Conservation (phyloP, 2,797 vertebrate species). For the Peromyscus melanophrys region DNA sequence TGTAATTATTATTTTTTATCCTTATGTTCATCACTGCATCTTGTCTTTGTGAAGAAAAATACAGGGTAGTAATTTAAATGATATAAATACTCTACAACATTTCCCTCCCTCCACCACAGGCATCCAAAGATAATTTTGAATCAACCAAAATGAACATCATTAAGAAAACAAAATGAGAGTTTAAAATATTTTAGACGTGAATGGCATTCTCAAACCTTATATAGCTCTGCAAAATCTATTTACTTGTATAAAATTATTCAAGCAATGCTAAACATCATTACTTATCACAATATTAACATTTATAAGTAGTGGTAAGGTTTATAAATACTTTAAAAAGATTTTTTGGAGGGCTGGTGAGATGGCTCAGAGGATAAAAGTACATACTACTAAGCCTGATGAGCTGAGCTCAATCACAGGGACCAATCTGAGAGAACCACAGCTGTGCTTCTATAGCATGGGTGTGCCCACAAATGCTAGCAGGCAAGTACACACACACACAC, state of each 20-base stretch:
- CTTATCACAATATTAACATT: neutral
- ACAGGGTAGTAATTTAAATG: constrained; percentile 68
- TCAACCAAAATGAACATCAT: constrained; percentile 56
- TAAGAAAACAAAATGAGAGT: constrained; percentile 61
- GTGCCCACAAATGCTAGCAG: neutral
- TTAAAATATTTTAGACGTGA: constrained; percentile 19
- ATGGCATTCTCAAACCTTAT: constrained; percentile 43
- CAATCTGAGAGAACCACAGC: neutral
- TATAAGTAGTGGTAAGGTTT: neutral
- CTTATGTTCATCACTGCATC: constrained; percentile 68
- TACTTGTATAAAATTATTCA: constrained; percentile 46
- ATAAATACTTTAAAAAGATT: neutral
- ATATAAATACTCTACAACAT: constrained; percentile 70
- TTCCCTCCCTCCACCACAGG: constrained; percentile 76
- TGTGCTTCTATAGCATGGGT: neutral
- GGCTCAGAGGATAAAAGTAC: neutral
- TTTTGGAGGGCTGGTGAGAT: neutral
- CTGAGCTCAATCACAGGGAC: neutral
- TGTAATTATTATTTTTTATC: constrained; percentile 83
- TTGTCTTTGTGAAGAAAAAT: constrained; percentile 76
- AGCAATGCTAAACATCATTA: constrained; percentile 10
- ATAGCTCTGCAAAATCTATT: neutral
- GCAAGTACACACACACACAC: no score
- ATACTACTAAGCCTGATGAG: neutral
- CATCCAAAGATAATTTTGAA: constrained; percentile 64